A percentile compares a stretch with the other conserved stretches of the same genome.
phyloP scores from a whole-genome alignment of 2,113 vertebrate genomes.

The Rhea americana region DNA sequence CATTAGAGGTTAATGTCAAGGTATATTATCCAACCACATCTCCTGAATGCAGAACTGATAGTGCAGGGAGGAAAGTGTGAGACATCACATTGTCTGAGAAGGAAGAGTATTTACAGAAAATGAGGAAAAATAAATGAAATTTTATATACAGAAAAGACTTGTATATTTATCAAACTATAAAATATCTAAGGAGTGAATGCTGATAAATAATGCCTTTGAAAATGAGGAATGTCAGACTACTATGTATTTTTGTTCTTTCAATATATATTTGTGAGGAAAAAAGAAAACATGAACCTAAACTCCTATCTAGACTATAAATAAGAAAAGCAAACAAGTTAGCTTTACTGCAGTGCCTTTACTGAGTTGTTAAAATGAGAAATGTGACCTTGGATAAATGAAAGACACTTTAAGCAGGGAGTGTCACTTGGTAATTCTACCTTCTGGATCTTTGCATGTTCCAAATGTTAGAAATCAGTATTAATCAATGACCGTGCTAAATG shows the following conservation, averaged over 20 bases:
- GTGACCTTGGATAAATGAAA: background rate
- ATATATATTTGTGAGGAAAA: background rate
- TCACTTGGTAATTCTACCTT: background rate
- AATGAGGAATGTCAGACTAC: background rate
- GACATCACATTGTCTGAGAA: background rate
- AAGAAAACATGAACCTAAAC: background rate
- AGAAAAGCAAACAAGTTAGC: background rate
- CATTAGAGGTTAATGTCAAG: background rate
- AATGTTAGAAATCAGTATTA: background rate
- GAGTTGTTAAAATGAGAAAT: background rate
- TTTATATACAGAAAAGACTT: background rate
- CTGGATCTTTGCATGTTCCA: background rate
- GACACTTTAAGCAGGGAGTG: background rate
- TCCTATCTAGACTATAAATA: background rate
- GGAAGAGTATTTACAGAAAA: background rate
- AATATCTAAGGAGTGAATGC: background rate
- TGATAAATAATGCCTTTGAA: background rate
- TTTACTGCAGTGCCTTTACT: background rate
- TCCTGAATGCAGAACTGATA: background rate
- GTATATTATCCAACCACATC: background rate
- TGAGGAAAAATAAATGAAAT: background rate
- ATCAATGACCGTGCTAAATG: background rate
- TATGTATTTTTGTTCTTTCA: background rate
- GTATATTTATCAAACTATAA: too few relatives aligned
- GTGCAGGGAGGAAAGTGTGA: background rate